phyloP scores from a whole-genome alignment of 2,797 vertebrate species.

The Austrolebias charrua region DNA sequence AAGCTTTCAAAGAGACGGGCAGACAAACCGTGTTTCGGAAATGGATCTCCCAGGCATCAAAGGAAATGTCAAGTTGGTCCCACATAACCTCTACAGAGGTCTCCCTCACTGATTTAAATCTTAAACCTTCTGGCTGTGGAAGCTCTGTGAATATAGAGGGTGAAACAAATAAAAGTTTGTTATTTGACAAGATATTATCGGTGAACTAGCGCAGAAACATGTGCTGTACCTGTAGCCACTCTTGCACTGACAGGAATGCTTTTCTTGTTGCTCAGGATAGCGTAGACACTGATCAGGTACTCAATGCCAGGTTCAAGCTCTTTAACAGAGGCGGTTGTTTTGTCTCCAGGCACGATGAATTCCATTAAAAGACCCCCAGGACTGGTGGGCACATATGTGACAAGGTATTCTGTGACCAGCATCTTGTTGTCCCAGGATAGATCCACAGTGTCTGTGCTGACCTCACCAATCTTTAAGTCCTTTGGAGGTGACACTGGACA shows the following conservation, averaged over 20 bases:
- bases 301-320: slow-evolving; percentile 93
- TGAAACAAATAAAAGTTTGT: slow-evolving; percentile 11
- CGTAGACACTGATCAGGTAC: slow-evolving; percentile 91
- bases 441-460: slow-evolving; percentile 86
- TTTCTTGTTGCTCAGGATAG: slow-evolving; percentile 88
- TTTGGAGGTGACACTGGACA: slow-evolving; percentile 89
- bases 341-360: slow-evolving; percentile 87
- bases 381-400: slow-evolving; percentile 86
- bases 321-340: slow-evolving; percentile 80
- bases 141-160: slow-evolving; percentile 76
- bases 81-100: slow-evolving; percentile 91
- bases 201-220: background rate
- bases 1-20: slow-evolving; percentile 22
- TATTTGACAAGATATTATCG: background rate
- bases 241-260: slow-evolving; percentile 91
- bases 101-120: slow-evolving; percentile 90
- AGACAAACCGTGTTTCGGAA: slow-evolving; percentile 88
- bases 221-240: slow-evolving; percentile 85
- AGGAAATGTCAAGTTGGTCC: slow-evolving; percentile 90
- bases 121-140: slow-evolving; percentile 89
- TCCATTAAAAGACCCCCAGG: slow-evolving; percentile 86
- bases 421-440: slow-evolving; percentile 92
- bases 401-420: slow-evolving; percentile 86
- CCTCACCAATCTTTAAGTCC: slow-evolving; percentile 83
- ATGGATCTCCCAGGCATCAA: slow-evolving; percentile 92